Conservation (phyloP, 2,113 vertebrate species). For the Cebidichthys violaceus region DNA sequence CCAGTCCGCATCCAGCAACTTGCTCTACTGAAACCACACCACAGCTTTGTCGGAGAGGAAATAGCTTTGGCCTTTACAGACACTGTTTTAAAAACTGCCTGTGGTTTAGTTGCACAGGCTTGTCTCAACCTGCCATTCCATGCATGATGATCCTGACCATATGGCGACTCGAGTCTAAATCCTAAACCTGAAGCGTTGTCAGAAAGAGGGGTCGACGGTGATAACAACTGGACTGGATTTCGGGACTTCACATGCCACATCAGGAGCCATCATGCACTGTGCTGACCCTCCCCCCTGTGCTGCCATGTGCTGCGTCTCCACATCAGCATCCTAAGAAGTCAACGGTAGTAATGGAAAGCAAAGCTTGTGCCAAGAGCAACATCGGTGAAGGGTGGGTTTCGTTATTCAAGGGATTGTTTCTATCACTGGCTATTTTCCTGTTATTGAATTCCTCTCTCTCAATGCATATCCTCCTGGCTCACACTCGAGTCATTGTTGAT, state of each 20-base stretch:
- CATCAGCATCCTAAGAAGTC: slow-evolving; percentile 62
- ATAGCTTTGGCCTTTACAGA: slow-evolving; percentile 60
- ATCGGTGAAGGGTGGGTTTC: slow-evolving; percentile 81
- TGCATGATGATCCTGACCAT: slow-evolving; percentile 9
- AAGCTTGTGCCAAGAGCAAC: slow-evolving; percentile 81
- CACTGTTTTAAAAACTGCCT: slow-evolving; percentile 57
- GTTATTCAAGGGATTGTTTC: slow-evolving; percentile 85
- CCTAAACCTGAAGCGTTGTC: background rate
- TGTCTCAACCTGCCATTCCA: slow-evolving; percentile 34
- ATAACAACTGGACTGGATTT: slow-evolving; percentile 14
- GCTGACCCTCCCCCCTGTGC: background rate
- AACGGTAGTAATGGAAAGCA: slow-evolving; percentile 71
- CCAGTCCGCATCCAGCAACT: slow-evolving; percentile 29
- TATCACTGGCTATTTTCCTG: slow-evolving; percentile 85
- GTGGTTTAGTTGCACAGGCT: slow-evolving; percentile 28
- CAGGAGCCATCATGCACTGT: slow-evolving; percentile 8
- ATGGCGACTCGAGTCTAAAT: slow-evolving; percentile 4
- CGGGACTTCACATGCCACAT: slow-evolving; percentile 25
- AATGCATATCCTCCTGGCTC: slow-evolving; percentile 79
- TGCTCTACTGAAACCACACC: slow-evolving; percentile 53
- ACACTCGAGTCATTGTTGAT: slow-evolving; percentile 69
- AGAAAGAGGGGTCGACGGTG: background rate
- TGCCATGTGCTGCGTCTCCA: slow-evolving; percentile 34
- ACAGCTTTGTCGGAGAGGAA: slow-evolving; percentile 60
- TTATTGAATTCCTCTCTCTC: slow-evolving; percentile 86